Percentiles rank a stretch among this genome's conserved stretches.
Evolutionary conservation across 2,888 invertebrate species (phyloP).

Genomic region (Neoitamus cyanurus): DNA sequence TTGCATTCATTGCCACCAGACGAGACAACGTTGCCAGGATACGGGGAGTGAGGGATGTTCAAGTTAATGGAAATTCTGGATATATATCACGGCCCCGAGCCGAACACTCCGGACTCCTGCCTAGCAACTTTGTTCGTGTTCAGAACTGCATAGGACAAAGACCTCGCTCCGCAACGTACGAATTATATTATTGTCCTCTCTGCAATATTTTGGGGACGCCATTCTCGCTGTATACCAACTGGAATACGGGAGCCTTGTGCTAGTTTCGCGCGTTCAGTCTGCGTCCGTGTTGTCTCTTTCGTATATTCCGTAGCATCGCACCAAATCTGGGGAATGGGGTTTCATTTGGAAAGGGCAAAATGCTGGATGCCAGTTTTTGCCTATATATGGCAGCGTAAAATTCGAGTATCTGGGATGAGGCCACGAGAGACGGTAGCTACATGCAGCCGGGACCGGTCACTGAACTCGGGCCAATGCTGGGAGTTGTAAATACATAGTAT

Average conservation of each 20-base stretch:
- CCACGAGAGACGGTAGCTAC: conserved; percentile 16
- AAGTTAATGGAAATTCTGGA: conserved; percentile 30
- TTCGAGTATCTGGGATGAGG: conserved; percentile 26
- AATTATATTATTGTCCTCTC: conserved; percentile 38
- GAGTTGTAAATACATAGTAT: conserved; percentile 39
- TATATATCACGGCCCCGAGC: conserved; percentile 20
- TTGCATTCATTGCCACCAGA: conserved; percentile 49
- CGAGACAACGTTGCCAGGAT: conserved; percentile 40
- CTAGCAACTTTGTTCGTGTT: conserved; percentile 18
- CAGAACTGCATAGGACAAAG: conserved; percentile 36
- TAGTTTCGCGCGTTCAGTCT: conserved; percentile 23
- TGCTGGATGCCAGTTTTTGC: conserved; percentile 43
- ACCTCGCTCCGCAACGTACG: conserved; percentile 32
- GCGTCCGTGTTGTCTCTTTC: conserved; percentile 4
- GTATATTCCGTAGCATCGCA: conserved; percentile 1
- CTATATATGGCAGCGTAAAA: conserved; percentile 50
- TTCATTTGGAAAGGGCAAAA: conserved; percentile 33
- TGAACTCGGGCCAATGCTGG: conserved; percentile 18
- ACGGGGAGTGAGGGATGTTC: conserved; percentile 6
- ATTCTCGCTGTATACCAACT: not conserved
- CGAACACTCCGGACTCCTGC: conserved; percentile 32
- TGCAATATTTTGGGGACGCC: conserved; percentile 36
- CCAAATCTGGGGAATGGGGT: conserved; percentile 40
- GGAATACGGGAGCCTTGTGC: not conserved
- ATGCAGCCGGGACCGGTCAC: conserved; percentile 22